Evolutionary conservation across 2,797 vertebrate genomes (phyloP).

Genomic region (Phaenicophaeus curvirostris): DNA sequence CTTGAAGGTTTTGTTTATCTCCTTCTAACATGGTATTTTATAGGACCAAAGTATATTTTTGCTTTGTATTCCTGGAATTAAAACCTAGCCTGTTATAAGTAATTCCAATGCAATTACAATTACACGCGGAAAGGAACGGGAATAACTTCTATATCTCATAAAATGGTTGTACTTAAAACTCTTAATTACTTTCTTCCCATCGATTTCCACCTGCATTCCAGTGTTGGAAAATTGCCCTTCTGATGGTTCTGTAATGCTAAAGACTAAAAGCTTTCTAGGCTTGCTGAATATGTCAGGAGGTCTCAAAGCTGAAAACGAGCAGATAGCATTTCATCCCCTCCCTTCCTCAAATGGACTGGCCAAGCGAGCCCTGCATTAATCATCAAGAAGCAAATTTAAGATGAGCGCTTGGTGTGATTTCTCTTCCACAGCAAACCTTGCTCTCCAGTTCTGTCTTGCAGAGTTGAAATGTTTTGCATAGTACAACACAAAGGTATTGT

Average conservation of each 20-base stretch:
- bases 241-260: neutral
- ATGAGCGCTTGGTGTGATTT: neutral
- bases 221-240: neutral
- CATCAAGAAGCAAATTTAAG: neutral
- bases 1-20: neutral
- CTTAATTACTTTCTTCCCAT: neutral
- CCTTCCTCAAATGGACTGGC: fast-evolving
- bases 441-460: neutral
- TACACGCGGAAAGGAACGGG: neutral
- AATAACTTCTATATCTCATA: neutral
- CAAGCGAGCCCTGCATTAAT: neutral
- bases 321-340: neutral
- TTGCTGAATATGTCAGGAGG: neutral
- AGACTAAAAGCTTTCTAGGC: neutral
- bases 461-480: neutral
- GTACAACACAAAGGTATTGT: neutral
- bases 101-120: neutral
- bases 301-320: neutral
- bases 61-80: neutral
- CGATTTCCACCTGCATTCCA: neutral
- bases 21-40: neutral
- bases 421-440: neutral
- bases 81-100: neutral
- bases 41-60: neutral
- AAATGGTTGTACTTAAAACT: neutral